phyloP scores from a whole-genome alignment of 2,113 vertebrate genomes.

The Odontophorus gujanensis region DNA sequence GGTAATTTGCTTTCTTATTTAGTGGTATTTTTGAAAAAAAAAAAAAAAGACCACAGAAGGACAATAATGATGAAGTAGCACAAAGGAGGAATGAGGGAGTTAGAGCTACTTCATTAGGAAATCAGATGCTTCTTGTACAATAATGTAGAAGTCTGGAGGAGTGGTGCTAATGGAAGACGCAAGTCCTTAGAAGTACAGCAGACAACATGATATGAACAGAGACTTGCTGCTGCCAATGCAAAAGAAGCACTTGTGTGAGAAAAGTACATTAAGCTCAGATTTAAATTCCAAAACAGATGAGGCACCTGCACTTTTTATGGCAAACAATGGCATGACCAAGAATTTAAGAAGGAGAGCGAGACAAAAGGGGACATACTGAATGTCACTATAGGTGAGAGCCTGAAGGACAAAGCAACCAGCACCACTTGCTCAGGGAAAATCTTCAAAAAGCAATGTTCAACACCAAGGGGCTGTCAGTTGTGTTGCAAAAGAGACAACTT shows the following conservation, averaged over 20 bases:
- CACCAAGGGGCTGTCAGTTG: neutral
- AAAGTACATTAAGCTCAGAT: neutral
- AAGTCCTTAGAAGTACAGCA: neutral
- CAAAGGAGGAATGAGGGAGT: neutral
- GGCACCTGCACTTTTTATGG: neutral
- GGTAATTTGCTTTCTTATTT: conserved; percentile 29
- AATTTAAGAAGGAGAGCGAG: neutral
- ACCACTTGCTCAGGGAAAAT: neutral
- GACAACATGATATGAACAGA: neutral
- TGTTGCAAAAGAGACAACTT: neutral
- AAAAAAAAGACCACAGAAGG: conserved; percentile 4
- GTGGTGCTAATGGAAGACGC: neutral
- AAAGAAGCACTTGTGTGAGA: neutral
- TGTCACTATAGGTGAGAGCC: rapidly evolving
- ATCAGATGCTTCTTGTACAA: neutral
- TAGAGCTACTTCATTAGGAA: neutral
- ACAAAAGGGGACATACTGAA: neutral
- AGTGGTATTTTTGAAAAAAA: neutral
- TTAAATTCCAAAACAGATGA: neutral
- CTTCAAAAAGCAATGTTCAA: neutral
- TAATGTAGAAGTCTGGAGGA: neutral
- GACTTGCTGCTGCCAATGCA: rapidly evolving
- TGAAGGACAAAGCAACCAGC: neutral
- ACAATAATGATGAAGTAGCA: neutral
- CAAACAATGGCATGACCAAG: neutral